A percentile compares a stretch with the other conserved stretches of the same genome.
These are phyloP conservation scores for Priocnemis perturbator DNA, from an alignment of 2,888 invertebrate genomes.

Conservation along the genomic window DNA sequence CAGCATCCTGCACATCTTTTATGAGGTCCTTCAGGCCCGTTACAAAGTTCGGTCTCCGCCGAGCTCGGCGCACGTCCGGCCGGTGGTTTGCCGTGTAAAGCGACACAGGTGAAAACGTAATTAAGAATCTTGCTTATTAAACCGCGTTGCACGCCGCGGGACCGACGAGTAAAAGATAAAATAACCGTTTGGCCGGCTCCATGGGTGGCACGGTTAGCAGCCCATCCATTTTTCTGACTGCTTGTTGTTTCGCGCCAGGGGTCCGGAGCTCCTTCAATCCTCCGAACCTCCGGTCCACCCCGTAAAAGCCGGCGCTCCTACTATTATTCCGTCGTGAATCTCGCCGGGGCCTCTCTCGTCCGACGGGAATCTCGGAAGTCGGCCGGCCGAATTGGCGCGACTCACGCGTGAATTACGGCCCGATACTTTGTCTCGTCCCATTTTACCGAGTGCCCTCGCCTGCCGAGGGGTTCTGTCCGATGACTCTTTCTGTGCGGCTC, in stretches of 20 bases:
- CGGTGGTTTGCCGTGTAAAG: constrained; percentile 31
- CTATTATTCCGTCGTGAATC: constrained; percentile 15
- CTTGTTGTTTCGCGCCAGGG: constrained; percentile 73
- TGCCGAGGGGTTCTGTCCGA: too few species aligned
- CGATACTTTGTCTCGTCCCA: not conserved
- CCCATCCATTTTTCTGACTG: constrained; percentile 75
- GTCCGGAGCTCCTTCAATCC: constrained; percentile 65
- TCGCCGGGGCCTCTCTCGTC: not conserved
- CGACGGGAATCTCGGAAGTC: not conserved
- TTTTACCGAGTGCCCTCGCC: not conserved
- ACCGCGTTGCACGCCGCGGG: constrained; percentile 50
- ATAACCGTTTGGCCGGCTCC: constrained; percentile 66
- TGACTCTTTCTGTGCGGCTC: too few species aligned
- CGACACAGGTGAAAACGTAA: constrained; percentile 59
- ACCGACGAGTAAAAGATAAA: constrained; percentile 59
- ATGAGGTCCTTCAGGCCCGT: not conserved
- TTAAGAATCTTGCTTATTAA: constrained; percentile 58
- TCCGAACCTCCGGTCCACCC: constrained; percentile 48
- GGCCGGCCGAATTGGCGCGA: not conserved
- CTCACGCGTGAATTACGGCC: constrained; percentile 1
- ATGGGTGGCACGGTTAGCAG: constrained; percentile 75
- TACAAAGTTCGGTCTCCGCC: constrained; percentile 11
- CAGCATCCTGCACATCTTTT: too few species aligned
- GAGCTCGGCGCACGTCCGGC: constrained; percentile 4
- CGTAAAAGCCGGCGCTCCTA: constrained; percentile 31